Conservation (phyloP, 2,113 vertebrate species). For the Hoplias malabaricus region DNA sequence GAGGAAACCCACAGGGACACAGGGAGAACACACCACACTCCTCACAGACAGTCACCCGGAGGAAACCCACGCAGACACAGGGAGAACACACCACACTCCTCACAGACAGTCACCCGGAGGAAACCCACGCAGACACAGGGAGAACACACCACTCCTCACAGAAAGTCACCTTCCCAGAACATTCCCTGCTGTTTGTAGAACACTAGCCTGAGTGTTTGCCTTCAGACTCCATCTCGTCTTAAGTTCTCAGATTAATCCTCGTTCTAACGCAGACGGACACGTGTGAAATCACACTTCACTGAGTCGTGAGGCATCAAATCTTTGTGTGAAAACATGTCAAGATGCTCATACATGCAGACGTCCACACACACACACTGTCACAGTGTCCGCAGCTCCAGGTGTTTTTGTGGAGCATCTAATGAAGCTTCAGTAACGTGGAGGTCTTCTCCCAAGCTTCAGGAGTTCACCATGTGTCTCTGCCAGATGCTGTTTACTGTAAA, state of each 20-base stretch:
- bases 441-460: slow-evolving; percentile 64
- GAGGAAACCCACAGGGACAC: too few relatives aligned
- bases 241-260: neutral
- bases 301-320: neutral
- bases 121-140: too few relatives aligned
- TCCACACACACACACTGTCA: slow-evolving; percentile 34
- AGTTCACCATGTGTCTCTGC: slow-evolving; percentile 66
- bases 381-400: slow-evolving; percentile 30
- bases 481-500: slow-evolving; percentile 71
- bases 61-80: too few relatives aligned
- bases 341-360: neutral
- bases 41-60: too few relatives aligned
- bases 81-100: too few relatives aligned
- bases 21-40: too few relatives aligned
- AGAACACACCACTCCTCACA: too few relatives aligned
- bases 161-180: too few relatives aligned
- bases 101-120: too few relatives aligned
- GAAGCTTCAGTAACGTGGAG: slow-evolving; percentile 62
- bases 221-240: neutral
- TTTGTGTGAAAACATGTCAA: neutral
- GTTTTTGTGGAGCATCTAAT: slow-evolving; percentile 48
- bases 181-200: too few relatives aligned
- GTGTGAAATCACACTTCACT: neutral
- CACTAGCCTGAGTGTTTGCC: neutral
- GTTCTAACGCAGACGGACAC: neutral